phyloP scores from a whole-genome alignment of 1,140 invertebrate genomes.

The Dendrolimus punctatus region DNA sequence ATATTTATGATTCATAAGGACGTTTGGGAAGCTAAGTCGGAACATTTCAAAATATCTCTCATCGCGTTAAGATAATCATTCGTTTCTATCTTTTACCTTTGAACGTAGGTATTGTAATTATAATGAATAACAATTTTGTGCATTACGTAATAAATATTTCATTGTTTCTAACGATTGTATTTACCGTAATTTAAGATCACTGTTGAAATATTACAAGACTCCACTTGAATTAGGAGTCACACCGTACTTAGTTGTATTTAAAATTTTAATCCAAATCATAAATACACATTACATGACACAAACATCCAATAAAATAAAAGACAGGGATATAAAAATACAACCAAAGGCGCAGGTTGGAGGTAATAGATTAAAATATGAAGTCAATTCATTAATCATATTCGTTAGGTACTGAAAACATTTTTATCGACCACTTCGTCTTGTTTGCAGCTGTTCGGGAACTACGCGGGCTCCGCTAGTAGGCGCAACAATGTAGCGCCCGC shows the following conservation, averaged over 20 bases:
- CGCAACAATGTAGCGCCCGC: constrained; percentile 5
- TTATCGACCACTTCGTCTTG: constrained; percentile 50
- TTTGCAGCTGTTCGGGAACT: constrained; percentile 31
- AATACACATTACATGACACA: constrained; percentile 48
- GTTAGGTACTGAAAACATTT: constrained; percentile 57
- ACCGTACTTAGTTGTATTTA: constrained; percentile 65
- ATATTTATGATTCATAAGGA: constrained; percentile 63
- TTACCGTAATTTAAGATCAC: constrained; percentile 67
- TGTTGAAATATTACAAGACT: constrained; percentile 55
- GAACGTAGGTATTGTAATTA: constrained; percentile 70
- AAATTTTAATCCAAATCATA: constrained; percentile 62
- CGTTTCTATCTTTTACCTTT: constrained; percentile 70
- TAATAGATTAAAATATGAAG: constrained; percentile 69
- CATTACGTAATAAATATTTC: constrained; percentile 70
- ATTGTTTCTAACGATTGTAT: constrained; percentile 70
- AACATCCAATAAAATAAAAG: constrained; percentile 59
- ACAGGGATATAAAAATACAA: constrained; percentile 65
- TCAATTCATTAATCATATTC: constrained; percentile 71
- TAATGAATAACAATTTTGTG: constrained; percentile 70
- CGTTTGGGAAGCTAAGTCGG: constrained; percentile 59
- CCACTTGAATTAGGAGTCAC: constrained; percentile 45
- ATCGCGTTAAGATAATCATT: constrained; percentile 69
- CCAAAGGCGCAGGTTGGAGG: constrained; percentile 64
- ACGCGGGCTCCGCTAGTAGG: constrained; percentile 15
- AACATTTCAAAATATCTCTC: constrained; percentile 68